Evolutionary conservation across 2,113 vertebrate species (phyloP), one percentile per base, ranked within the genome.

Genomic region (Lepisosteus osseus): DNA sequence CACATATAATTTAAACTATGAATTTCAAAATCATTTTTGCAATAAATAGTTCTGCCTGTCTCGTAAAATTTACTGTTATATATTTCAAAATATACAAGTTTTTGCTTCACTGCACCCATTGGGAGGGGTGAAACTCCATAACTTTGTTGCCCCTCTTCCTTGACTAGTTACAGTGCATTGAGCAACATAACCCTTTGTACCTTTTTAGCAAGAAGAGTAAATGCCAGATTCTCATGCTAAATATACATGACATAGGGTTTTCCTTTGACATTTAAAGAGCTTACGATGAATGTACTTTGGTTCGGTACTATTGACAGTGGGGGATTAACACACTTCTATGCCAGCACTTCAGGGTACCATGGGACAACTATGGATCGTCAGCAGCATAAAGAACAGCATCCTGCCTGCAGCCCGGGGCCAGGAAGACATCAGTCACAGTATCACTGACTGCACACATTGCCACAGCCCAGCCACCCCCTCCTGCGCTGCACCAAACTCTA

Each of bases 181-280:
- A 51, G 47, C 9, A 9, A 51, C 47, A 51, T 9, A 51, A 51
- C 47, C 47, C 47, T 51, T 51, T 51, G 47, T 5, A 51, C 47
- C 86, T 81, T 84, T 79, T 78, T 77, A 86, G 83, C 82, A 77
- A 77, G 75, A 86, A 92, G 87, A 90, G 88, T 89, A 93, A 93
- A 93, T 93, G 88, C 90, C 91, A 93, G 75, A 72, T 40, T 65
- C 66, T 54, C 17, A 54, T 40, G 67, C 8, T 74, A 62, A 64
- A 68, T 74, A 69, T 44, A 69, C 82, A 79, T 78, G 84, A 76
- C 82, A 78, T 42, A 67, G 68, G 68, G 87, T 82, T 67, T 81
- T 78, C 82, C 84, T 82, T 85, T 93, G 92, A 93, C 90, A 93
- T 93, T 93, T 93, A 86, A 87, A 91, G 82, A 91, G 91, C 90